Conservation (phyloP, 2,888 invertebrate species). For the Drosophila tanythrix region DNA sequence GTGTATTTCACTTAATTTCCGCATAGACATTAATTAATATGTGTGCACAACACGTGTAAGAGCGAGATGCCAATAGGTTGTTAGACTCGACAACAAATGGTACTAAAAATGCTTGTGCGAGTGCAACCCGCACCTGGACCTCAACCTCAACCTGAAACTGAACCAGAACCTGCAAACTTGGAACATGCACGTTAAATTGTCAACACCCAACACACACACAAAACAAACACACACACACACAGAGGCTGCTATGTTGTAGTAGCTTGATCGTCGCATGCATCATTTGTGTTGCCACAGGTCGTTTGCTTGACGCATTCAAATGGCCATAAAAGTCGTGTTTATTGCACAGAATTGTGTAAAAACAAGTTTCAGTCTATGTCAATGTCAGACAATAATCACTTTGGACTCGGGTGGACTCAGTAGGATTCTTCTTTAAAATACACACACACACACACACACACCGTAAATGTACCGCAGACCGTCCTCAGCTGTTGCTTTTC, state of each 20-base stretch:
- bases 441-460: conserved; percentile 26
- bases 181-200: conserved; percentile 44
- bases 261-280: conserved; percentile 52
- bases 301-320: conserved; percentile 69
- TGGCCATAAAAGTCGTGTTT: conserved; percentile 74
- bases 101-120: conserved; percentile 70
- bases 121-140: neutral
- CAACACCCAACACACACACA: conserved; percentile 49
- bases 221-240: conserved; percentile 6
- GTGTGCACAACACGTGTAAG: conserved; percentile 59
- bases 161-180: neutral
- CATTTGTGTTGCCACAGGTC: conserved; percentile 52
- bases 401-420: conserved; percentile 26
- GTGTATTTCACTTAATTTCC: conserved; percentile 80
- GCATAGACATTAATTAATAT: conserved; percentile 78
- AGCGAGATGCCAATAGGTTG: conserved; percentile 30
- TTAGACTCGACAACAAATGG: conserved; percentile 48
- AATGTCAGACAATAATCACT: conserved; percentile 59
- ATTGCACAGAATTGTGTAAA: conserved; percentile 51
- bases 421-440: conserved; percentile 35
- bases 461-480: conserved; percentile 16
- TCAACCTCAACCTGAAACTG: neutral
- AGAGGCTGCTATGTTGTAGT: neutral
- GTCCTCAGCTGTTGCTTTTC: conserved; percentile 10
- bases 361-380: conserved; percentile 60